Base-by-base conservation (phyloP, 1,140 invertebrate species). In the Drosophila repleta region DNA sequence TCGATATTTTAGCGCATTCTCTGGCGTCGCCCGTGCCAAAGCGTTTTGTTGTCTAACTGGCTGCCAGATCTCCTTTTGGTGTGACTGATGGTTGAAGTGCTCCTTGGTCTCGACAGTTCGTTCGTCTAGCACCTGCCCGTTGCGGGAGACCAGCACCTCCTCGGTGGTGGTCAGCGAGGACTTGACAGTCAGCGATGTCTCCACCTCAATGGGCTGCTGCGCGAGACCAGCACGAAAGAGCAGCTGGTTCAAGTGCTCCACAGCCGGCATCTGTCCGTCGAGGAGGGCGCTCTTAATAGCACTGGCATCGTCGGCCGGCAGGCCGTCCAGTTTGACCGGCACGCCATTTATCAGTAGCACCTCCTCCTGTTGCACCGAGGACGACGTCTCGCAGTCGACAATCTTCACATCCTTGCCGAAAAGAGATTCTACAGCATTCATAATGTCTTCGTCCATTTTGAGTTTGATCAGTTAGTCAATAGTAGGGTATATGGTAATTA, bases 341-440 rank as follows among this genome's bases (percentile, higher is more conserved):
- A 95, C 94, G 0, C 96, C 96, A 87, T 96, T 96, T 72, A 96
- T 95, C 76, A 95, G 92, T 29, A 96, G 91, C 62, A 96, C 94
- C 91, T 96, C 95, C 79, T 96, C 95, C 90, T 96, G 95, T 53
- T 94, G 94, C 37, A 96, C 94, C 43, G 93, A 94, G 1, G 95
- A 95, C 62, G 95, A 95, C 67, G 96, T 96, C 81, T 96, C 95
- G 87, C 95, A 96, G 90, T 96, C 95, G 43, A 96, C 93, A 53
- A 96, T 95, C 92, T 95, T 95, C 7, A 94, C 95, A 32, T 95
- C 95, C 61, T 95, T 95, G 62, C 96, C 96, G 55, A 96, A 94
- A 51, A 96, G 94, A 58, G 95, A 95, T 91, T 96, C 95, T 32
- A 96, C 96, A 45, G 95, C 96, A 74, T 95, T 95, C 80, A 96